Conservation (phyloP, 2,797 vertebrate genomes). For the Orientallactaga sibirica region DNA sequence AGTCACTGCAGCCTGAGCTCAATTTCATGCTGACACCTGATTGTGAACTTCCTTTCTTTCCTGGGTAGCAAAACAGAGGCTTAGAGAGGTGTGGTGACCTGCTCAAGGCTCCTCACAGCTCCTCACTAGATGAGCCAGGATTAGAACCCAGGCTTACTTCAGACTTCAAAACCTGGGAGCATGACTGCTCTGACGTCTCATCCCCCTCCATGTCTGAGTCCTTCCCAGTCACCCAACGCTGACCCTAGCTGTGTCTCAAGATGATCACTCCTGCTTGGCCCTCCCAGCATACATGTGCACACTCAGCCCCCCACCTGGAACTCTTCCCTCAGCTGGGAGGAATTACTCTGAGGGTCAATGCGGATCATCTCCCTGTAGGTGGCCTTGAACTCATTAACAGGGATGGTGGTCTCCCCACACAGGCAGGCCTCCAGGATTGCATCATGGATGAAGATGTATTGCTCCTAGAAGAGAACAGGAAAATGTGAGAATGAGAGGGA, state of each 20-base stretch:
- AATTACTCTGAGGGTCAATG: slow-evolving; percentile 98
- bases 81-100: background rate
- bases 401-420: slow-evolving; percentile 97
- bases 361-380: slow-evolving; percentile 98
- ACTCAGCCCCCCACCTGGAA: slow-evolving; percentile 92
- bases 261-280: background rate
- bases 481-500: background rate
- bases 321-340: slow-evolving; percentile 97
- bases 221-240: background rate
- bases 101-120: background rate
- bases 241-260: background rate
- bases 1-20: background rate
- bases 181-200: background rate
- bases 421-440: slow-evolving; percentile 98
- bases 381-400: slow-evolving; percentile 94
- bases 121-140: background rate
- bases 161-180: background rate
- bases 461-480: slow-evolving; percentile 90
- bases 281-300: background rate
- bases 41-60: background rate
- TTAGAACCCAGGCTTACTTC: background rate
- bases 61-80: background rate
- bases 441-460: slow-evolving; percentile 98
- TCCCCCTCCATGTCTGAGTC: background rate
- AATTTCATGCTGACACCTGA: background rate